Percentiles rank a stretch among this genome's conserved stretches.
phyloP scores from a whole-genome alignment of 2,113 vertebrate species.

The Probosciger aterrimus region DNA sequence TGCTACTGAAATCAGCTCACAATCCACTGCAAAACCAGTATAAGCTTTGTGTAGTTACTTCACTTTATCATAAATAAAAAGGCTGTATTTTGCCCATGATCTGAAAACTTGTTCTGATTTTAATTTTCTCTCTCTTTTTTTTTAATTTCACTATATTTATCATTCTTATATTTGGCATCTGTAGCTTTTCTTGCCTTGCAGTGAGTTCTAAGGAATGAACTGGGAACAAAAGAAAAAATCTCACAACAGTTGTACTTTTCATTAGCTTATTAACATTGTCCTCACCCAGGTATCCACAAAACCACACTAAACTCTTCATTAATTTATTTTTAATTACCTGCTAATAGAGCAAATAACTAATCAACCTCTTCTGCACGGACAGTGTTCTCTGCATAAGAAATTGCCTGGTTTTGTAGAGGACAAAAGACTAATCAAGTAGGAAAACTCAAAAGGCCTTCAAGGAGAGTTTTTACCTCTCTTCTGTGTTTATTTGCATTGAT shows the following conservation, averaged over 20 bases:
- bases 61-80: constrained; percentile 15
- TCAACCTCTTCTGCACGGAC: neutral
- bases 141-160: neutral
- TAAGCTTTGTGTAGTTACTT: constrained; percentile 14
- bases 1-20: constrained; percentile 51
- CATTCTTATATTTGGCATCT: neutral
- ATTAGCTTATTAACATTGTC: constrained; percentile 32
- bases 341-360: constrained; percentile 37
- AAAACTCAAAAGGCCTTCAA: constrained; percentile 3
- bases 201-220: constrained; percentile 15
- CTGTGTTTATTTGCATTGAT: neutral
- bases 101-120: constrained; percentile 17
- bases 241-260: constrained; percentile 18
- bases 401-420: constrained; percentile 50
- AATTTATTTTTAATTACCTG: constrained; percentile 54
- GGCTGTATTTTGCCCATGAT: constrained; percentile 20
- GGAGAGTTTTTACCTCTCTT: constrained; percentile 27
- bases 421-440: constrained; percentile 40
- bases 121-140: neutral
- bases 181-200: neutral
- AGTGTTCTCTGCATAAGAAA: constrained; percentile 37
- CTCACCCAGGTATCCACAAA: constrained; percentile 40
- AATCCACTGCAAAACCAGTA: neutral
- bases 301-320: constrained; percentile 42
- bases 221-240: constrained; percentile 51